Conservation (phyloP, 2,797 vertebrate genomes). For the Sitta carolinensis region DNA sequence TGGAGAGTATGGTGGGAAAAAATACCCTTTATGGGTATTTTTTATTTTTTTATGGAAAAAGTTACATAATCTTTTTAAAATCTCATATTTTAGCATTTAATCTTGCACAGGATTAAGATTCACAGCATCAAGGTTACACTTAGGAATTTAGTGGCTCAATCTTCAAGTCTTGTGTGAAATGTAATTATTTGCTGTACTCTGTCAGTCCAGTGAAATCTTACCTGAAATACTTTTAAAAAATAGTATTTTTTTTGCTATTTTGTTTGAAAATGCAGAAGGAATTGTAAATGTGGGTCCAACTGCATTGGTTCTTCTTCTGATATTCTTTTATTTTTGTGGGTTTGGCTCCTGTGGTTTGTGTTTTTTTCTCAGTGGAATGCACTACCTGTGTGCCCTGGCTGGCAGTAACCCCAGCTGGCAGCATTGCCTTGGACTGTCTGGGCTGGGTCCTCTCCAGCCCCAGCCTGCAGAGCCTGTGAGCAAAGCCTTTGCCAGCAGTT, state of each 20-base stretch:
- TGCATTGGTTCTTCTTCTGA: not conserved
- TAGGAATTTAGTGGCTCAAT: not conserved
- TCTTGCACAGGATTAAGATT: not conserved
- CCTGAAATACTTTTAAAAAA: not conserved
- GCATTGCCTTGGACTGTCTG: accelerated
- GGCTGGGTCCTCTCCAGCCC: not conserved
- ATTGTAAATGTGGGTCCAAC: not conserved
- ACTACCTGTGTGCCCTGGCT: not conserved
- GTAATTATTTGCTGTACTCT: not conserved
- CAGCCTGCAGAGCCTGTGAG: accelerated
- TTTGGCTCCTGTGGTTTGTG: not conserved
- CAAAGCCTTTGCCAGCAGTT: constrained; percentile 19
- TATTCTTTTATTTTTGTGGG: not conserved
- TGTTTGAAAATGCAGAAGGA: not conserved
- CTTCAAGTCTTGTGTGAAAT: not conserved
- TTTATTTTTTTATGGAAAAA: not conserved
- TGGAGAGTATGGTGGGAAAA: not conserved
- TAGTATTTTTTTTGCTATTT: not conserved
- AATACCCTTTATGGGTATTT: not conserved
- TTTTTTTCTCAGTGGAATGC: accelerated
- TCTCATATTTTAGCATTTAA: not conserved
- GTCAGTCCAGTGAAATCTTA: not conserved
- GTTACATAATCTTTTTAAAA: not conserved
- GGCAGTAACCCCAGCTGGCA: not conserved
- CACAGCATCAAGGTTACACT: not conserved